phyloP scores from a whole-genome alignment of 2,888 invertebrate species.

The Prosopocoilus inquinatus region DNA sequence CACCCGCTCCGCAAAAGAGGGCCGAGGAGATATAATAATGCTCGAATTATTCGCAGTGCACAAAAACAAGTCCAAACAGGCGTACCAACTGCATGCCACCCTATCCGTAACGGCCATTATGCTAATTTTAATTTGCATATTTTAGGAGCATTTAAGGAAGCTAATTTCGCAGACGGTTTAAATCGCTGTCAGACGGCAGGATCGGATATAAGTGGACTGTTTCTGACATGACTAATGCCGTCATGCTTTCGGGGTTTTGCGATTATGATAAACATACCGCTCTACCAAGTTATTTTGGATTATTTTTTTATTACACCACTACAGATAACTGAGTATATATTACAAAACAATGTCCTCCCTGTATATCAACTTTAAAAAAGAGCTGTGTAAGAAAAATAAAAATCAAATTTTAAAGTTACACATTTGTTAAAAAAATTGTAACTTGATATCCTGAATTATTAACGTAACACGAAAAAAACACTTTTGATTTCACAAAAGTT shows the following conservation, averaged over 20 bases:
- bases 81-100: neutral
- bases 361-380: too few species aligned
- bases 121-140: conserved; percentile 51
- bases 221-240: conserved; percentile 41
- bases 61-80: conserved; percentile 34
- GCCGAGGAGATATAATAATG: conserved; percentile 42
- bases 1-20: conserved; percentile 29
- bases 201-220: conserved; percentile 40
- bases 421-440: too few species aligned
- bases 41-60: conserved; percentile 44
- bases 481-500: too few species aligned
- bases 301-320: too few species aligned
- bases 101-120: conserved; percentile 40
- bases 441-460: too few species aligned
- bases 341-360: too few species aligned
- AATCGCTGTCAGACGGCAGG: conserved; percentile 24
- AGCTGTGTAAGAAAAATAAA: too few species aligned
- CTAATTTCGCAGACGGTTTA: conserved; percentile 37
- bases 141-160: conserved; percentile 48
- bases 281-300: too few species aligned
- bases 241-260: conserved; percentile 26
- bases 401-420: too few species aligned
- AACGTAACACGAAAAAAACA: too few species aligned
- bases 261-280: neutral
- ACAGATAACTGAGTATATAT: too few species aligned